Evolutionary conservation across 30 jellyfish, hydroid and myxozoan genomes (phyloP).

Genomic region (Aurelia coerulea): DNA sequence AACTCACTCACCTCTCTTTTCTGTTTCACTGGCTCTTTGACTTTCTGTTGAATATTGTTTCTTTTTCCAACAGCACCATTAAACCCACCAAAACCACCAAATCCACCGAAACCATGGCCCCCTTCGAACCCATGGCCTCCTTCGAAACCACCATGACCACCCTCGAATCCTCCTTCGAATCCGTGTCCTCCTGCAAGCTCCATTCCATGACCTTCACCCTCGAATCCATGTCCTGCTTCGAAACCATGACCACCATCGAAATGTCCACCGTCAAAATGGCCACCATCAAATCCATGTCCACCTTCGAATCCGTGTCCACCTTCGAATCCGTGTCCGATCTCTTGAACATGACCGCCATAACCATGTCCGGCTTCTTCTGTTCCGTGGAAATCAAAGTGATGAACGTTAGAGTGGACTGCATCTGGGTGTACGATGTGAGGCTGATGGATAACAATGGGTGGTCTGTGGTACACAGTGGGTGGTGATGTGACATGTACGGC

Average conservation of each 20-base stretch:
- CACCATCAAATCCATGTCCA: constrained; percentile 66
- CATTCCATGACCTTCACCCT: constrained; percentile 45
- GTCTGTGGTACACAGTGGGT: constrained; percentile 97
- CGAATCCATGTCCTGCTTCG: constrained; percentile 71
- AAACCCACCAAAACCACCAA: constrained; percentile 51
- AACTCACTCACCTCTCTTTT: constrained; percentile 57
- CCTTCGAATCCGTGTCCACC: constrained; percentile 69
- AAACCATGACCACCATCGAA: constrained; percentile 60
- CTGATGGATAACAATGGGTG: constrained; percentile 98
- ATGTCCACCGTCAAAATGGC: constrained; percentile 50
- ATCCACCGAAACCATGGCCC: constrained; percentile 66
- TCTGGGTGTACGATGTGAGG: constrained; percentile 96
- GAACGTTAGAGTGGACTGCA: constrained; percentile 38
- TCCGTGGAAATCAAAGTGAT: constrained; percentile 64
- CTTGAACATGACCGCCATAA: constrained; percentile 60
- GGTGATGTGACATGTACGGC: constrained; percentile 99
- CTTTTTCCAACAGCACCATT: constrained; percentile 49
- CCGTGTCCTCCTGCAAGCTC: constrained; percentile 40
- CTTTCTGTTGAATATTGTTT: constrained; percentile 8
- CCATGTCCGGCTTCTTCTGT: constrained; percentile 47
- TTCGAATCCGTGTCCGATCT: constrained; percentile 47
- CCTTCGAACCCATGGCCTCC: constrained; percentile 57
- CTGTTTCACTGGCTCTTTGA: constrained; percentile 10
- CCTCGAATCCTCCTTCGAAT: constrained; percentile 64
- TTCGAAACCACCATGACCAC: constrained; percentile 53